phyloP scores from a whole-genome alignment of 2,797 vertebrate species.

The Psittacula derbiana region DNA sequence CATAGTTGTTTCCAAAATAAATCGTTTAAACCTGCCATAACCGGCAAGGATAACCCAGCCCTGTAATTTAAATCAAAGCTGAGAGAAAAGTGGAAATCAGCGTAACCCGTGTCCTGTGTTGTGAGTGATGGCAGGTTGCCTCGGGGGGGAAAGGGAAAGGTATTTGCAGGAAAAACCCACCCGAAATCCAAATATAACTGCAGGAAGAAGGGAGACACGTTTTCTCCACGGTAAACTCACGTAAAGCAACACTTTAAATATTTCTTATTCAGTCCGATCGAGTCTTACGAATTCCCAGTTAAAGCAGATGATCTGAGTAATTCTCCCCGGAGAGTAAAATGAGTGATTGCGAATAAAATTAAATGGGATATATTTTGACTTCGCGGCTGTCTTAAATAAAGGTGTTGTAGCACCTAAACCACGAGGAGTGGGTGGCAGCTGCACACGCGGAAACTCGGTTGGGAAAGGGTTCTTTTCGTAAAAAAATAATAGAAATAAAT shows the following conservation, averaged over 20 bases:
- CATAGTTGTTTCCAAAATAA: not conserved
- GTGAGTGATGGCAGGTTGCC: not conserved
- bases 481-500: no score
- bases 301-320: not conserved
- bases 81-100: not conserved
- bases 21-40: not conserved
- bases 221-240: not conserved
- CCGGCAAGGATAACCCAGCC: not conserved
- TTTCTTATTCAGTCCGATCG: not conserved
- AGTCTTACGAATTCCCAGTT: not conserved
- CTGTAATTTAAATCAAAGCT: not conserved
- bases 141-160: not conserved
- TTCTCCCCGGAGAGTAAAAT: conserved; percentile 4
- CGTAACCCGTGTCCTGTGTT: not conserved
- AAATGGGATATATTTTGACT: conserved; percentile 42
- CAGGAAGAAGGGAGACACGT: not conserved
- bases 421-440: not conserved
- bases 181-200: not conserved
- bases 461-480: not conserved
- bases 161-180: not conserved
- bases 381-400: conserved; percentile 1
- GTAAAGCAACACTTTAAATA: not conserved
- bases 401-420: conserved; percentile 34
- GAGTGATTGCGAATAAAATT: conserved; percentile 18
- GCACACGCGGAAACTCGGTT: not conserved